Evolutionary conservation across 2,888 invertebrate genomes (phyloP).

Genomic region (Ichneumoninae sp.): DNA sequence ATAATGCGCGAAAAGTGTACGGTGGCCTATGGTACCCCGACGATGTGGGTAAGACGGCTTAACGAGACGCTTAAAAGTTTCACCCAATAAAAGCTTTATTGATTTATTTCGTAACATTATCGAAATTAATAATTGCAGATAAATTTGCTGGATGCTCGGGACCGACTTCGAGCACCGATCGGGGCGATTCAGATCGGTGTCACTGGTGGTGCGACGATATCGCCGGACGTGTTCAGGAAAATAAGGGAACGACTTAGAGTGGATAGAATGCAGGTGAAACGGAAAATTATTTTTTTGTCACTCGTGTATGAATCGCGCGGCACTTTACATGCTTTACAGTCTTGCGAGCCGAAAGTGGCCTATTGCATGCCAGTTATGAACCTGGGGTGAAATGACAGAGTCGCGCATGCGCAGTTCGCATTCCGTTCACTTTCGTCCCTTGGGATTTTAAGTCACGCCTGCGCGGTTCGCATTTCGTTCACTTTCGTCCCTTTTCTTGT

Average conservation of each 20-base stretch:
- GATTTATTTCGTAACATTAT: not conserved
- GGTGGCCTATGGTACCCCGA: conserved; percentile 91
- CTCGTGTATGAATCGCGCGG: no score
- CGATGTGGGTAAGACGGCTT: conserved; percentile 88
- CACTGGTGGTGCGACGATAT: conserved; percentile 91
- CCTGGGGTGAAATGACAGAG: no score
- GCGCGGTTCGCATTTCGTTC: no score
- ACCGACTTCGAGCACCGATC: conserved; percentile 84
- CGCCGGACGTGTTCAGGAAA: conserved; percentile 87
- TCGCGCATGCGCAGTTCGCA: no score
- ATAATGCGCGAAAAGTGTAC: conserved; percentile 90
- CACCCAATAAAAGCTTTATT: not conserved
- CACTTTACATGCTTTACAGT: no score
- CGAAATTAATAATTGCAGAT: conserved; percentile 83
- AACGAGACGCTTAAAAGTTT: not conserved
- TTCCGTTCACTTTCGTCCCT: no score
- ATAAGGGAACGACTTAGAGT: conserved; percentile 85
- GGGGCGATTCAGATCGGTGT: conserved; percentile 86
- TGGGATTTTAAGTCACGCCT: no score
- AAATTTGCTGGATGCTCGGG: conserved; percentile 88
- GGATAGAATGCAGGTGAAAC: conserved; percentile 85
- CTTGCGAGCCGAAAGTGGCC: no score
- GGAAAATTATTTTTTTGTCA: not conserved
- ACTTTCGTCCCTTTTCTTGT: no score
- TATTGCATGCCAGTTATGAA: no score